A percentile compares a stretch with the other conserved stretches of the same genome.
Evolutionary conservation across 1,140 invertebrate species (phyloP).

Genomic region (Melitaea cinxia): DNA sequence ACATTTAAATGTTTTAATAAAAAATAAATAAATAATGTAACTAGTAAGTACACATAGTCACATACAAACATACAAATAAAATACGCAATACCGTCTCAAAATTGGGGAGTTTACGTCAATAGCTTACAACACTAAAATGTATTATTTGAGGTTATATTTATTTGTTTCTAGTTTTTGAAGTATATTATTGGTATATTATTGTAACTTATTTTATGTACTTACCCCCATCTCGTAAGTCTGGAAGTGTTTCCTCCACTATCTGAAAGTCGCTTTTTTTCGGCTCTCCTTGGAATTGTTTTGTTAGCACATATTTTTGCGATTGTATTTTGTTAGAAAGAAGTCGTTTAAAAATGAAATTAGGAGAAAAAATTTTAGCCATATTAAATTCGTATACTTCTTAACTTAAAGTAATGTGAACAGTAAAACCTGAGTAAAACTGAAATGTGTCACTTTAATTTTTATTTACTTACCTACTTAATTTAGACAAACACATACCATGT

Average conservation of each 20-base stretch:
- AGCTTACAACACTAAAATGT: not conserved
- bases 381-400: not conserved
- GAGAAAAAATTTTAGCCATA: constrained; percentile 40
- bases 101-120: too few species aligned
- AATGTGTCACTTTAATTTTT: too few species aligned
- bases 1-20: too few species aligned
- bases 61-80: too few species aligned
- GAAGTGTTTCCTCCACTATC: constrained; percentile 85
- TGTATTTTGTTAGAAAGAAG: constrained; percentile 76
- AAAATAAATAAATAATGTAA: too few species aligned
- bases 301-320: constrained; percentile 83
- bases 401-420: too few species aligned
- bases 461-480: too few species aligned
- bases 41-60: too few species aligned
- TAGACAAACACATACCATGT: too few species aligned
- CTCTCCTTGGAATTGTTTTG: constrained; percentile 84
- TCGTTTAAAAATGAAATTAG: constrained; percentile 43
- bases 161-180: not conserved
- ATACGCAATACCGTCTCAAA: too few species aligned
- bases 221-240: constrained; percentile 85
- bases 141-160: not conserved
- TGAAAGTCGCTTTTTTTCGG: constrained; percentile 85
- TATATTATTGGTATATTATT: not conserved
- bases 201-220: constrained; percentile 40
- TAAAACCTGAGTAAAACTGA: not conserved